Percentiles rank a stretch among this genome's conserved stretches.
Conservation (phyloP, 2,113 vertebrate species). For the Sula dactylatra region DNA sequence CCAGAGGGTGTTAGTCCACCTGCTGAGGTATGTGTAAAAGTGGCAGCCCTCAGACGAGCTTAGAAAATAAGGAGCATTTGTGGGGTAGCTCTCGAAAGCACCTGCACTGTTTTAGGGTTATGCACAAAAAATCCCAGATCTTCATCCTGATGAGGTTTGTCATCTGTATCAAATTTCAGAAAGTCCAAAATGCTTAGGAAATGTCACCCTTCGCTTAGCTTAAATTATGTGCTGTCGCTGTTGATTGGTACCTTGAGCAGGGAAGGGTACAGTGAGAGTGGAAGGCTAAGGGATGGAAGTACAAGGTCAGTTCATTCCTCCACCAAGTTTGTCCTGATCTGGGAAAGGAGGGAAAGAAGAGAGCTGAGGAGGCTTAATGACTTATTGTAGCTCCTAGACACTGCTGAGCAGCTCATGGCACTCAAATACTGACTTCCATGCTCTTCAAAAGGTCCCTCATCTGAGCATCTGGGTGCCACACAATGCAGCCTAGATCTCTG, state of each 20-base stretch:
- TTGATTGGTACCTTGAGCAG: background rate
- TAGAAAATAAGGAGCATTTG: background rate
- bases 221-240: background rate
- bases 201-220: background rate
- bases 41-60: background rate
- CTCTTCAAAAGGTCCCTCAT: background rate
- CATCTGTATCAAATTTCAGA: background rate
- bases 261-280: background rate
- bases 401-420: background rate
- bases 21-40: background rate
- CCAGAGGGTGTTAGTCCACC: background rate
- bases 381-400: background rate
- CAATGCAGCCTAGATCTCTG: background rate
- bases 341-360: background rate
- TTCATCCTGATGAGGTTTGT: background rate
- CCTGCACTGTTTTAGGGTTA: background rate
- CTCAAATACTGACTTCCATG: background rate
- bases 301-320: background rate
- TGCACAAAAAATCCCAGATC: background rate
- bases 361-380: background rate
- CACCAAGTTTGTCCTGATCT: background rate
- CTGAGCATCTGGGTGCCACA: fast-evolving
- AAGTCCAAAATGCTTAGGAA: background rate
- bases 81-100: background rate
- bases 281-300: background rate